Conservation (phyloP, 2,113 vertebrate species). For the Prunella fulvescens region DNA sequence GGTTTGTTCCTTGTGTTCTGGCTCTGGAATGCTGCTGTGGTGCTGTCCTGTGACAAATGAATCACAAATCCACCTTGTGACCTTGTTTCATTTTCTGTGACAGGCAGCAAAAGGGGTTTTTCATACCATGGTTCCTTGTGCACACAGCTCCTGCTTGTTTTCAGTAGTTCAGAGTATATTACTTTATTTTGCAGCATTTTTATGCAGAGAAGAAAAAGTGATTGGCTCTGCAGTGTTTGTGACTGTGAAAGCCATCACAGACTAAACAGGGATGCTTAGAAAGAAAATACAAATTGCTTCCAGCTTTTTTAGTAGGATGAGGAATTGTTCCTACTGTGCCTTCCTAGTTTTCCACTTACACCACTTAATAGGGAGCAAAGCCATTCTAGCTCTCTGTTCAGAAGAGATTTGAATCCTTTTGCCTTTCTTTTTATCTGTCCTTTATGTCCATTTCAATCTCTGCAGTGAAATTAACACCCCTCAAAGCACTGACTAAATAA, state of each 20-base stretch:
- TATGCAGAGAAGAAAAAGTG: background rate
- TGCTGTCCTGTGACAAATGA: background rate
- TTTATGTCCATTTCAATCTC: background rate
- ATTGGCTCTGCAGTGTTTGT: background rate
- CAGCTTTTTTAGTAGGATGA: background rate
- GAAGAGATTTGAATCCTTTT: background rate
- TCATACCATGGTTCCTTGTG: background rate
- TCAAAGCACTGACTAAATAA: background rate
- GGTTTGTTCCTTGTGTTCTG: background rate
- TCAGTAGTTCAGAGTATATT: background rate
- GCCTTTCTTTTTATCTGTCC: background rate
- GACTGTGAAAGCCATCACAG: background rate
- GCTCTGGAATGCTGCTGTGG: background rate
- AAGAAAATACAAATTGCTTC: background rate
- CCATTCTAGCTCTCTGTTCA: background rate
- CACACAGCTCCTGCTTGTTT: background rate
- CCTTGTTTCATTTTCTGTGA: background rate
- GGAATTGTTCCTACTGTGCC: background rate
- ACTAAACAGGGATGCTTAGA: background rate
- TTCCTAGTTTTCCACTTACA: background rate
- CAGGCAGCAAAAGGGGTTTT: accelerated
- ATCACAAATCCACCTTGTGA: accelerated
- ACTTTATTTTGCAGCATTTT: background rate
- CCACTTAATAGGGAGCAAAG: background rate
- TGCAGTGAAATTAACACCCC: background rate